These are phyloP conservation scores for Ceratosolen solmsi DNA, from an alignment of 1,140 invertebrate genomes.

Conservation along the genomic window DNA sequence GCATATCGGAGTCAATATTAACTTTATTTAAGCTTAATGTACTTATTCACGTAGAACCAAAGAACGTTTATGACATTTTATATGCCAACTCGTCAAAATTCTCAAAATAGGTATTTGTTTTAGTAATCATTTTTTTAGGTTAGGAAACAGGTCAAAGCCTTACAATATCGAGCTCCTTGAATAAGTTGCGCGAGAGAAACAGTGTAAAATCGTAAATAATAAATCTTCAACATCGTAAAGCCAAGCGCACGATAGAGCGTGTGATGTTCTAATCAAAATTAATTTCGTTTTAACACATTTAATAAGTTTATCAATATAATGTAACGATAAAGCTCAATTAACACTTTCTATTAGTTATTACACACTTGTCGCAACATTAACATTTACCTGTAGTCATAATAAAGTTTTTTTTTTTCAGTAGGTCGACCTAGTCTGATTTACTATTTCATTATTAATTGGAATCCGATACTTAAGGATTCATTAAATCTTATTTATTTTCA, in stretches of 20 bases:
- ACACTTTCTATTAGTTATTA: neutral
- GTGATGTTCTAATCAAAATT: too few relatives aligned
- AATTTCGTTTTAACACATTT: too few relatives aligned
- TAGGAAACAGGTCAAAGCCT: neutral
- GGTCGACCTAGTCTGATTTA: neutral
- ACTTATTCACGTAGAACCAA: neutral
- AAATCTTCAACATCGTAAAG: neutral
- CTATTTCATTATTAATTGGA: neutral
- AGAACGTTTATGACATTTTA: neutral
- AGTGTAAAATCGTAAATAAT: neutral
- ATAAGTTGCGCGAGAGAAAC: neutral
- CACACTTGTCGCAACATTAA: neutral
- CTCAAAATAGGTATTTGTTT: constrained; percentile 12
- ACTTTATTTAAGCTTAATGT: neutral
- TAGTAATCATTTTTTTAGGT: constrained; percentile 6
- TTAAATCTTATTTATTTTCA: constrained; percentile 8
- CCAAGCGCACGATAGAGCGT: neutral
- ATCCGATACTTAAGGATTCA: neutral
- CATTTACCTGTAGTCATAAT: neutral
- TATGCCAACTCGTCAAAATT: neutral
- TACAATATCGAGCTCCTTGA: neutral
- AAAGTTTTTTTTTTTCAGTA: neutral
- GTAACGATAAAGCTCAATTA: too few relatives aligned
- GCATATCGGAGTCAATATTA: neutral
- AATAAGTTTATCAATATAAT: too few relatives aligned